Evolutionary conservation across 2,888 invertebrate species (phyloP).

Genomic region (Erpobdella octoculata): DNA sequence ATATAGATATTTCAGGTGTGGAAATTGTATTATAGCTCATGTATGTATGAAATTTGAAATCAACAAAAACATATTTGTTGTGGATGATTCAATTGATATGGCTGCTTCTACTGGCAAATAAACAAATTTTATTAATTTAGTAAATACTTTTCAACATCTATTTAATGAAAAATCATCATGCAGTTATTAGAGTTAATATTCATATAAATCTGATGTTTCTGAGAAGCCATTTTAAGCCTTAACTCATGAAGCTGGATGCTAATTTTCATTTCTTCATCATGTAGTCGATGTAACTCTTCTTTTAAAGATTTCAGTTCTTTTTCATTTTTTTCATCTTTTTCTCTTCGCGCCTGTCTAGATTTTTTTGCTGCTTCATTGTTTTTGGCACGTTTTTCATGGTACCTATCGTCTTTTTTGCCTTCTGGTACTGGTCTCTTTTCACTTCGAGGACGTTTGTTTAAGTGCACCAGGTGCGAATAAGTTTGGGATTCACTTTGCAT

Average conservation of each 20-base stretch:
- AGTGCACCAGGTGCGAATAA: too few relatives aligned
- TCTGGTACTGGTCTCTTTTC: slow-evolving; percentile 21
- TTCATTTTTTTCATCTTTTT: slow-evolving; percentile 20
- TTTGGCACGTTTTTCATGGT: slow-evolving; percentile 20
- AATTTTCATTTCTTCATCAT: not conserved
- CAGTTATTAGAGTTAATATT: not conserved
- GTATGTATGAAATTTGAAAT: too few relatives aligned
- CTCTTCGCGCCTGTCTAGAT: slow-evolving; percentile 12
- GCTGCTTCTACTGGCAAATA: too few relatives aligned
- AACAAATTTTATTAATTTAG: too few relatives aligned
- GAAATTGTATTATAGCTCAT: too few relatives aligned
- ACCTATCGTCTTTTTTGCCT: slow-evolving; percentile 16
- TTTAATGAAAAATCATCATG: too few relatives aligned
- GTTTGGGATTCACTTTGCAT: too few relatives aligned
- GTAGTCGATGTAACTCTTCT: slow-evolving; percentile 8
- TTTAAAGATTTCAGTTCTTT: slow-evolving; percentile 2
- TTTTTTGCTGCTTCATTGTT: slow-evolving; percentile 25
- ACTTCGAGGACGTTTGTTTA: slow-evolving; percentile 18
- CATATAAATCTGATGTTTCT: not conserved
- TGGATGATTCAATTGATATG: too few relatives aligned
- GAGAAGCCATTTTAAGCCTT: not conserved
- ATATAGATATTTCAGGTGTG: too few relatives aligned
- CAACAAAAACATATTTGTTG: too few relatives aligned
- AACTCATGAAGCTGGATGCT: slow-evolving; percentile 9
- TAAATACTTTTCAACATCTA: too few relatives aligned